phyloP scores from a whole-genome alignment of 2,888 invertebrate species.

The Chymomyza caudatula region DNA sequence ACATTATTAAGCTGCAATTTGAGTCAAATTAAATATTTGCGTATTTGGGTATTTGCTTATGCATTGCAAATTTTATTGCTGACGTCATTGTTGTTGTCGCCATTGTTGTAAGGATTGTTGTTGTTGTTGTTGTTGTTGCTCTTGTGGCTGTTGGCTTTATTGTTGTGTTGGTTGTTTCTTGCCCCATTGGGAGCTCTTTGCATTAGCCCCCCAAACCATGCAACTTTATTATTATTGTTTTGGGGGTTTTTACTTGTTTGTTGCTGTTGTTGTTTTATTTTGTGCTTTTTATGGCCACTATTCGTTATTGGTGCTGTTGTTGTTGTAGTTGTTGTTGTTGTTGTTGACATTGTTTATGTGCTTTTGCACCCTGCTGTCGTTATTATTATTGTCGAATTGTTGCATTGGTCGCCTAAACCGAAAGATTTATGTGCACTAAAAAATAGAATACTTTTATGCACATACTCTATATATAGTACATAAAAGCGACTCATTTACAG shows the following conservation, averaged over 20 bases:
- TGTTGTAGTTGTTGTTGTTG: conserved; percentile 6
- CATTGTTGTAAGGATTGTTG: too few species aligned
- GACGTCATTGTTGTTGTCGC: neutral
- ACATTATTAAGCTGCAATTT: conserved; percentile 8
- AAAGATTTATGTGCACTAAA: neutral
- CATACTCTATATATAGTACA: neutral
- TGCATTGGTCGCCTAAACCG: neutral
- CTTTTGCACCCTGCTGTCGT: conserved; percentile 20
- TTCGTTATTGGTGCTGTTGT: neutral
- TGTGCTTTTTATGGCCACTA: neutral
- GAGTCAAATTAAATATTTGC: conserved; percentile 17
- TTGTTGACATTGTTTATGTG: neutral
- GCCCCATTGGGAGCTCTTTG: too few species aligned
- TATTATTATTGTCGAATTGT: conserved; percentile 26
- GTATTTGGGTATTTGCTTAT: neutral
- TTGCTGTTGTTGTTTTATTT: neutral
- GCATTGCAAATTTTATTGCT: conserved; percentile 3
- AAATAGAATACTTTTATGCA: neutral
- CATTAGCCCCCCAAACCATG: neutral
- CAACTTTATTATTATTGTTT: neutral
- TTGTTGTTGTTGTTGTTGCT: too few species aligned
- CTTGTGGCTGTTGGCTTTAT: too few species aligned
- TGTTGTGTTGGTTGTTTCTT: too few species aligned
- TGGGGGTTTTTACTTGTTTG: neutral
- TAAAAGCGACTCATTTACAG: neutral